Conservation (phyloP, 2,113 vertebrate genomes). For the Fulica atra region DNA sequence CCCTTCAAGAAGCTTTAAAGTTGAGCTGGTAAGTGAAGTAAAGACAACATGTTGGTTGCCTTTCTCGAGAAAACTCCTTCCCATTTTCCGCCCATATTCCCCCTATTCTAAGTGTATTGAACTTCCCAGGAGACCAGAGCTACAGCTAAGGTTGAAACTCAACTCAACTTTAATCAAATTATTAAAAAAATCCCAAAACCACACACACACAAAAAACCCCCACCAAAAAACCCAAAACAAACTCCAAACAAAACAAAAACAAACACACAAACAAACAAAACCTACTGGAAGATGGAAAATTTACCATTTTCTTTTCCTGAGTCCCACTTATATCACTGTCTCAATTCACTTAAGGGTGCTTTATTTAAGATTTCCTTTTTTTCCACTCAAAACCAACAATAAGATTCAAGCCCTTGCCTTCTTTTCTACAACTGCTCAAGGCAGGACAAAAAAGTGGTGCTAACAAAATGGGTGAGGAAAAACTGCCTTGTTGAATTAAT, state of each 20-base stretch:
- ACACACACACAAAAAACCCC: too few species aligned
- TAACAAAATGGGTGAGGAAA: neutral
- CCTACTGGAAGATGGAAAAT: neutral
- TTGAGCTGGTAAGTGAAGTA: neutral
- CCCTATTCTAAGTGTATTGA: neutral
- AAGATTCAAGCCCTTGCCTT: neutral
- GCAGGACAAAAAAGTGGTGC: neutral
- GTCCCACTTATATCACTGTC: neutral
- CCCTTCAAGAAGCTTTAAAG: neutral
- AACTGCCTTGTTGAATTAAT: neutral
- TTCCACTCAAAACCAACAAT: neutral
- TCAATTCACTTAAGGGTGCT: neutral
- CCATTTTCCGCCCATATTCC: neutral
- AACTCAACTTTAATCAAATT: neutral
- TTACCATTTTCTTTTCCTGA: neutral
- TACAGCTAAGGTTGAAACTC: neutral
- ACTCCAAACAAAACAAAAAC: too few species aligned
- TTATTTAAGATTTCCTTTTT: neutral
- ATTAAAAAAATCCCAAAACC: too few species aligned
- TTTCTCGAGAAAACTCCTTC: neutral
- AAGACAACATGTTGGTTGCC: neutral
- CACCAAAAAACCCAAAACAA: too few species aligned
- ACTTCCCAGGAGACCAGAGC: neutral
- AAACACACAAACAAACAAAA: neutral
- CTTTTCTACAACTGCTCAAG: neutral